These are phyloP conservation scores for Conchocele bisecta DNA, from an alignment of 2,888 invertebrate genomes.

Conservation along the genomic window DNA sequence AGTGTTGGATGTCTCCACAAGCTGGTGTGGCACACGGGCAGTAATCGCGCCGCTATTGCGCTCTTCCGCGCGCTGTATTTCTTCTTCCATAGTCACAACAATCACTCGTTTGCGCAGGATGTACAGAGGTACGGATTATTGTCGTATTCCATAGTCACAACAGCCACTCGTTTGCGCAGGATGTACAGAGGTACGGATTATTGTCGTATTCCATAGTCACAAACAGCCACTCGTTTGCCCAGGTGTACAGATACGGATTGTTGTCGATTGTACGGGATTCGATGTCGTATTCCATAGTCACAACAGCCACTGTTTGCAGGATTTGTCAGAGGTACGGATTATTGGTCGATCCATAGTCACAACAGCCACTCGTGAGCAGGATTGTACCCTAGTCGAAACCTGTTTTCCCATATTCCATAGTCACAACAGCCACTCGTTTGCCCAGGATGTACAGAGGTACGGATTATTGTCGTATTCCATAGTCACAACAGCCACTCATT, in stretches of 20 bases:
- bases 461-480: slow-evolving; percentile 58
- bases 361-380: no score
- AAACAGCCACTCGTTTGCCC: slow-evolving; percentile 58
- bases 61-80: slow-evolving; percentile 65
- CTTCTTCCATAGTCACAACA: slow-evolving; percentile 62
- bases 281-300: no score
- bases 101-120: slow-evolving; percentile 60
- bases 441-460: slow-evolving; percentile 68
- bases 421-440: slow-evolving; percentile 59
- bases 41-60: slow-evolving; percentile 57
- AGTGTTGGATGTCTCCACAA: slow-evolving; percentile 68
- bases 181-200: slow-evolving; percentile 67
- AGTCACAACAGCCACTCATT: slow-evolving; percentile 59
- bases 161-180: slow-evolving; percentile 58
- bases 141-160: slow-evolving; percentile 62
- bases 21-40: slow-evolving; percentile 66
- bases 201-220: slow-evolving; percentile 62
- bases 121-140: slow-evolving; percentile 67
- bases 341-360: no score
- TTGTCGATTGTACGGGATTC: no score
- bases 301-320: no score
- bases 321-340: no score
- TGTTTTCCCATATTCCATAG: slow-evolving; percentile 61
- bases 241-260: slow-evolving; percentile 64
- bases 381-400: no score